phyloP scores from a whole-genome alignment of 2,113 vertebrate genomes.

The Coturnix japonica region DNA sequence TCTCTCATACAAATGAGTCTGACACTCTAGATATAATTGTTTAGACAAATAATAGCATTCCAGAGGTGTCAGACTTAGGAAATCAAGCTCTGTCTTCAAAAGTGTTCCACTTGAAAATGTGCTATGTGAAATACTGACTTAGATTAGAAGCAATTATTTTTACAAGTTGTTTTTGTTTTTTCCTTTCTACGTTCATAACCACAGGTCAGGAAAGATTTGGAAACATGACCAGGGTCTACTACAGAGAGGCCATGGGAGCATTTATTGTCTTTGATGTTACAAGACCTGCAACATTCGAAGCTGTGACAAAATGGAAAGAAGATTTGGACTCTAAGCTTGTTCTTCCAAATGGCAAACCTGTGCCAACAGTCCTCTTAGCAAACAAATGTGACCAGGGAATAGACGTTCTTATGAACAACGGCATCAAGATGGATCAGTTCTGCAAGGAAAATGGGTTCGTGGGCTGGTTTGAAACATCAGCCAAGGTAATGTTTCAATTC shows the following conservation, averaged over 20 bases:
- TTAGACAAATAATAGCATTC: neutral
- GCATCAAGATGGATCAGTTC: slow-evolving; percentile 87
- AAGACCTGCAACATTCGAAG: slow-evolving; percentile 85
- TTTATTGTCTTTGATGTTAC: slow-evolving; percentile 88
- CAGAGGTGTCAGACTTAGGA: neutral
- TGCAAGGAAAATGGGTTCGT: slow-evolving; percentile 86
- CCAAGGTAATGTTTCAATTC: slow-evolving; percentile 78
- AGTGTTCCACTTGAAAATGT: neutral
- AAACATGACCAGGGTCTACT: slow-evolving; percentile 88
- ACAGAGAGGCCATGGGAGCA: slow-evolving; percentile 85
- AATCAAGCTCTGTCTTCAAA: neutral
- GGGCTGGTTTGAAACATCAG: slow-evolving; percentile 87
- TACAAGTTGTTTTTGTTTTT: neutral
- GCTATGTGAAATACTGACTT: neutral
- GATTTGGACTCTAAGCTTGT: slow-evolving; percentile 87
- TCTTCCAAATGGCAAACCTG: slow-evolving; percentile 83
- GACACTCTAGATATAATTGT: neutral
- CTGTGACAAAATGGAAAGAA: slow-evolving; percentile 86
- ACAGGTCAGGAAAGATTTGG: slow-evolving; percentile 87
- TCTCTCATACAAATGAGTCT: neutral
- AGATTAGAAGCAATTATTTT: neutral
- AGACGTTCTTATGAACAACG: slow-evolving; percentile 80
- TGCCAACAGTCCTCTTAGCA: slow-evolving; percentile 82
- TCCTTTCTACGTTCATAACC: slow-evolving; percentile 20
- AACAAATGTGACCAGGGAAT: slow-evolving; percentile 86